Percentiles rank a stretch among this genome's conserved stretches.
Evolutionary conservation across 2,113 vertebrate species (phyloP).

Genomic region (Leucopternis melanops): DNA sequence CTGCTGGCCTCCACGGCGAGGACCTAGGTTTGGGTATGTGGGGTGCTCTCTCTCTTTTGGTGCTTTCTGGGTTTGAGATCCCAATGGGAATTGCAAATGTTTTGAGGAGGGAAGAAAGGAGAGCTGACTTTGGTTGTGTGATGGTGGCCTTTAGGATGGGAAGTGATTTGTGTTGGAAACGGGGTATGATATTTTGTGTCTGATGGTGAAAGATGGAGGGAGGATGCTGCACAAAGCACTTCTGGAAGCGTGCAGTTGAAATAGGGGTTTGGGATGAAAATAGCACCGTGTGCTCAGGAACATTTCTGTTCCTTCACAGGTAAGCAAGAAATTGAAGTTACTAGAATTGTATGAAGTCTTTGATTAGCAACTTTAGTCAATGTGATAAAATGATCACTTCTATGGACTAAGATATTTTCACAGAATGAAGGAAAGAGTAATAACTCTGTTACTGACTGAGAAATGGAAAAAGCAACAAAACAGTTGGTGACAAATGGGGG

Average conservation of each 20-base stretch:
- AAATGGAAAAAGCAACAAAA: not conserved
- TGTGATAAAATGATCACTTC: not conserved
- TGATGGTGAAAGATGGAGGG: not conserved
- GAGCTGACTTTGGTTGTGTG: not conserved
- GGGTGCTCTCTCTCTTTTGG: not conserved
- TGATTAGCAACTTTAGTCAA: not conserved
- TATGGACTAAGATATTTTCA: not conserved
- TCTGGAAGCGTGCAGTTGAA: not conserved
- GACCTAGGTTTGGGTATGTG: not conserved
- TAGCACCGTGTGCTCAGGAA: accelerated
- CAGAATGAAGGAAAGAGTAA: not conserved
- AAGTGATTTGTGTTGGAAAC: not conserved
- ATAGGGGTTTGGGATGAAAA: not conserved
- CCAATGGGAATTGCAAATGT: not conserved
- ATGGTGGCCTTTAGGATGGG: not conserved
- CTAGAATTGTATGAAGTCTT: not conserved
- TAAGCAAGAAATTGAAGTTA: not conserved
- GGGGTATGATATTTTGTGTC: not conserved
- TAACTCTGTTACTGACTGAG: not conserved
- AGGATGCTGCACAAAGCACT: not conserved
- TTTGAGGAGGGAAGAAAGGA: not conserved
- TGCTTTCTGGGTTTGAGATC: not conserved
- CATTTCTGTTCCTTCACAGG: no score
- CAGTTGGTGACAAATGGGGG: not conserved
- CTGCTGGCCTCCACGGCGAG: not conserved